A percentile compares a stretch with the other conserved stretches of the same genome.
Evolutionary conservation across 2,113 vertebrate genomes (phyloP).

Genomic region (Ariopsis seemanni): DNA sequence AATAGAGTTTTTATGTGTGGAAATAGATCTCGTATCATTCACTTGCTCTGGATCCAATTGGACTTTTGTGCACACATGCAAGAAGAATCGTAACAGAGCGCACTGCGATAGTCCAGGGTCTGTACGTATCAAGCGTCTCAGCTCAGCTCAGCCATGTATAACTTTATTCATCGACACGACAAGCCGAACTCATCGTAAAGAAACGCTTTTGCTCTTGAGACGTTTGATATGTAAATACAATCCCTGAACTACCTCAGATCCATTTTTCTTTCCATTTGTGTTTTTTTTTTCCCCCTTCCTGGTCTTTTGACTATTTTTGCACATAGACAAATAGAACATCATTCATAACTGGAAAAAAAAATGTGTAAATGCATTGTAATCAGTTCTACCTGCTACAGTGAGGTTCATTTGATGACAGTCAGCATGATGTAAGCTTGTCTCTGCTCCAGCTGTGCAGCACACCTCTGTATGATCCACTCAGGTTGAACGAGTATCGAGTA

Average conservation of each 20-base stretch:
- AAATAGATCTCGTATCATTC: constrained; percentile 27
- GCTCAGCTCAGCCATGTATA: not conserved
- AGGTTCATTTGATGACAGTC: constrained; percentile 6
- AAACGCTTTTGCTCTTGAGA: constrained; percentile 8
- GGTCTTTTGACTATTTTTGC: constrained; percentile 25
- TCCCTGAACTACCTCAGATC: constrained; percentile 44
- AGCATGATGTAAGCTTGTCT: constrained; percentile 13
- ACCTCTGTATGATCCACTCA: constrained; percentile 12
- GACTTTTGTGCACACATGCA: not conserved
- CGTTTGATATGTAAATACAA: constrained; percentile 1
- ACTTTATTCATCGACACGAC: not conserved
- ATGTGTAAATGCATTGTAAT: constrained; percentile 17
- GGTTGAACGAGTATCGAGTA: not conserved
- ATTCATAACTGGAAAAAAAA: constrained; percentile 32
- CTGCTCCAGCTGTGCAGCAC: not conserved
- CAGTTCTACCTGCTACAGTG: not conserved
- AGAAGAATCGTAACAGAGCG: not conserved
- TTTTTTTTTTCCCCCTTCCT: not conserved
- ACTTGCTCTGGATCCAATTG: constrained; percentile 3
- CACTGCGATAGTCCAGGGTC: constrained; percentile 28
- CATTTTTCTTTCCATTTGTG: not conserved
- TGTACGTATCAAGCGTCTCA: not conserved
- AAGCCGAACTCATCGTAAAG: constrained; percentile 25
- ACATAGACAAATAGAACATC: constrained; percentile 24
- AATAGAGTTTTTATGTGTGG: constrained; percentile 32